Percentiles rank a stretch among this genome's conserved stretches.
Evolutionary conservation across 2,888 invertebrate species (phyloP).

Genomic region (Drymonia ruficornis): DNA sequence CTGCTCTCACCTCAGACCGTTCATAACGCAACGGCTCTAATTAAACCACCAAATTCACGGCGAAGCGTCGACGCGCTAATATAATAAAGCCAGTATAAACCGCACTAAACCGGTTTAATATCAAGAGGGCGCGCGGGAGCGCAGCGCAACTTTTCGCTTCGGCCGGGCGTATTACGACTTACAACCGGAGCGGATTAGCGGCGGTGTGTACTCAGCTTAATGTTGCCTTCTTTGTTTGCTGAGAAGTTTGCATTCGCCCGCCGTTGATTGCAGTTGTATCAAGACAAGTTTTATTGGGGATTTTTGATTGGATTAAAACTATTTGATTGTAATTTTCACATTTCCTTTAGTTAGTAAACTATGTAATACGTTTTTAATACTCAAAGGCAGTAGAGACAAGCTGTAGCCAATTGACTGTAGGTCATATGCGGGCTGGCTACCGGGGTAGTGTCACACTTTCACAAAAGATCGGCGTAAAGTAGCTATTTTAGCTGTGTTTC

Average conservation of each 20-base stretch:
- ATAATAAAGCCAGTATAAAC: constrained; percentile 80
- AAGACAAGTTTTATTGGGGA: constrained; percentile 19
- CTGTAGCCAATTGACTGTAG: too few relatives aligned
- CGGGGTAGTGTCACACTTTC: too few relatives aligned
- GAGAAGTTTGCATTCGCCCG: constrained; percentile 36
- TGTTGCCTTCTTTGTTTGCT: constrained; percentile 66
- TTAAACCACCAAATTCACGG: constrained; percentile 68
- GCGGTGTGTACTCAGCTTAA: constrained; percentile 65
- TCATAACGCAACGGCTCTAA: constrained; percentile 59
- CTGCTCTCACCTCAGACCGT: constrained; percentile 47
- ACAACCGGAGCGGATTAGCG: constrained; percentile 67
- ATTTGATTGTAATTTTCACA: not conserved
- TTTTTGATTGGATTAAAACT: constrained; percentile 12
- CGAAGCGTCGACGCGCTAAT: constrained; percentile 74
- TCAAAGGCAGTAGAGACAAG: too few relatives aligned
- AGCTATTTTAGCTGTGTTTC: too few relatives aligned
- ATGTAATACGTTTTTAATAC: too few relatives aligned
- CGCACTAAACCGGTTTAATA: constrained; percentile 78
- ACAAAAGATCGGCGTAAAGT: too few relatives aligned
- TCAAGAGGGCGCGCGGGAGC: constrained; percentile 60
- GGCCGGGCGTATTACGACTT: constrained; percentile 69
- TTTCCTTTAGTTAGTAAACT: not conserved
- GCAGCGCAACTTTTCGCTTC: constrained; percentile 71
- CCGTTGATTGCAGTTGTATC: constrained; percentile 38
- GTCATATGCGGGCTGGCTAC: too few relatives aligned